Conservation (phyloP, 1,140 invertebrate species). For the Himalopsyche phryganea region DNA sequence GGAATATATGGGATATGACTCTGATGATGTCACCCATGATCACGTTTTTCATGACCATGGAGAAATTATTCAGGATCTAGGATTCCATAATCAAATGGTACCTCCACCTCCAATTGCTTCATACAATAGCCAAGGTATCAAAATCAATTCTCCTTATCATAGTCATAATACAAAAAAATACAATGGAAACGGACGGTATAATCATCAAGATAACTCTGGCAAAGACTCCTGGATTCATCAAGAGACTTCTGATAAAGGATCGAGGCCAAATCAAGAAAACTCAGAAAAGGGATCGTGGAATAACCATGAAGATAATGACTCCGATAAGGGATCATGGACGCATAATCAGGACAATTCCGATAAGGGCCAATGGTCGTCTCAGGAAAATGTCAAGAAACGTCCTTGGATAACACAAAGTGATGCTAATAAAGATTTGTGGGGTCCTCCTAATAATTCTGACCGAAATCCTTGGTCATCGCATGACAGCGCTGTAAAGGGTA, state of each 20-base stretch:
- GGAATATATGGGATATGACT: conserved; percentile 47
- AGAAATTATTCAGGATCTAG: conserved; percentile 42
- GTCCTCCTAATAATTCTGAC: too few species aligned
- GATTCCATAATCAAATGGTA: conserved; percentile 36
- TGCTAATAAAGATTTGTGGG: too few species aligned
- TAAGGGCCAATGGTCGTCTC: not conserved
- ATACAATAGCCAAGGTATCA: conserved; percentile 13
- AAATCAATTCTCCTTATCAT: not conserved
- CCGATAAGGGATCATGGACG: not conserved
- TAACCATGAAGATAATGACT: too few species aligned
- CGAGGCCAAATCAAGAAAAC: not conserved
- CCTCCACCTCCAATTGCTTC: conserved; percentile 41
- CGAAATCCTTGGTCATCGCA: too few species aligned
- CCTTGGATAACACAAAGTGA: not conserved
- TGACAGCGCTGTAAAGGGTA: not conserved
- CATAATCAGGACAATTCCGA: not conserved
- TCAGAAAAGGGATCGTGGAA: too few species aligned
- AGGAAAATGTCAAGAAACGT: not conserved
- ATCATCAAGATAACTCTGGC: not conserved
- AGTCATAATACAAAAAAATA: conserved; percentile 29
- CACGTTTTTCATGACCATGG: conserved; percentile 52
- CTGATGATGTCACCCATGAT: conserved; percentile 48
- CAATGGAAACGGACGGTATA: too few species aligned
- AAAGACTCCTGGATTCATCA: conserved; percentile 35
- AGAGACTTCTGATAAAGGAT: conserved; percentile 36